phyloP scores from a whole-genome alignment of 2,113 vertebrate genomes.

The Leptocoma aspasia region DNA sequence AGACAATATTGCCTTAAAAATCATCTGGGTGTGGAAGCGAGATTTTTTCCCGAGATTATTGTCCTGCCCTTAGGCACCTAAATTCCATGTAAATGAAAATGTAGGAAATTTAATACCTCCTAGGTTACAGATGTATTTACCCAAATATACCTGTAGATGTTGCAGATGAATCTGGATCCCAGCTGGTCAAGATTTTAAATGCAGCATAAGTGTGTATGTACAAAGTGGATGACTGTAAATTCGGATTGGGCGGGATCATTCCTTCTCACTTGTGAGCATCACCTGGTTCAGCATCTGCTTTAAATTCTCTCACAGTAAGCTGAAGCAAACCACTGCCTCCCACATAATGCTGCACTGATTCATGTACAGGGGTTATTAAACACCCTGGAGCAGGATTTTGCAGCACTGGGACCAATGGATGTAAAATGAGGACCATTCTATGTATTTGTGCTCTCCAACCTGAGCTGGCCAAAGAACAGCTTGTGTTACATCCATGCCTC shows the following conservation, averaged over 20 bases:
- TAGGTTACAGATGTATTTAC: background rate
- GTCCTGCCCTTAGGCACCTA: background rate
- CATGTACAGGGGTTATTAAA: background rate
- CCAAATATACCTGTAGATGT: background rate
- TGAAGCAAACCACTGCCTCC: background rate
- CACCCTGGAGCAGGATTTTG: background rate
- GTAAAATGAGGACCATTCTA: background rate
- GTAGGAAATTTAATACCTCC: background rate
- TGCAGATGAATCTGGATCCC: background rate
- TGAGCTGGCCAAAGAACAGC: rapidly evolving
- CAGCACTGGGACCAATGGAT: background rate
- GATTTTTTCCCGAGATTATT: background rate
- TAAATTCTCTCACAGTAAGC: background rate
- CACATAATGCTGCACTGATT: background rate
- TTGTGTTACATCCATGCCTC: background rate
- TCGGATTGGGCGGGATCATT: background rate
- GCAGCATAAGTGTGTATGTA: background rate
- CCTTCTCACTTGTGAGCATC: background rate
- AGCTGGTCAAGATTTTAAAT: background rate
- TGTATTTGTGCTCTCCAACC: background rate
- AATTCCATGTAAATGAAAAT: background rate
- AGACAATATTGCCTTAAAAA: background rate
- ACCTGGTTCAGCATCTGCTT: background rate
- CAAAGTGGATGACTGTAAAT: background rate
- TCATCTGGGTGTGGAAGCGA: background rate